Conservation (phyloP, 2,113 vertebrate genomes). For the Nibea albiflora region DNA sequence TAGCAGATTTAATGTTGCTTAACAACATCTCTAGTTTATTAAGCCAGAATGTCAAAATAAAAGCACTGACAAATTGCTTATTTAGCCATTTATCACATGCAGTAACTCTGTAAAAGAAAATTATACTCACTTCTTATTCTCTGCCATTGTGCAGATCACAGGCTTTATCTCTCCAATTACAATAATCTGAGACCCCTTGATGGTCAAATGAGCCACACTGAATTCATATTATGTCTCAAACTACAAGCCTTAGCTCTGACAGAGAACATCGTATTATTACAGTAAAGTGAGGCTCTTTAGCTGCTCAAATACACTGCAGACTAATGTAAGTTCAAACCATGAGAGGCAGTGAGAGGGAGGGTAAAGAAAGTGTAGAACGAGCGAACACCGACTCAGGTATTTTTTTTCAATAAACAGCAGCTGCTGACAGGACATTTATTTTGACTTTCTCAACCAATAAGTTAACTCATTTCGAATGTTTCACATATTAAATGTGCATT, state of each 20-base stretch:
- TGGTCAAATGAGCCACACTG: conserved; percentile 43
- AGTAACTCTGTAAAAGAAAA: background rate
- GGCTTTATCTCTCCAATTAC: conserved; percentile 50
- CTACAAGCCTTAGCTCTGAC: conserved; percentile 35
- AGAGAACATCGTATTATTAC: conserved; percentile 36
- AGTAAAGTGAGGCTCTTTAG: conserved; percentile 8
- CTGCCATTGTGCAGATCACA: background rate
- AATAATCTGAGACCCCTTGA: conserved; percentile 29
- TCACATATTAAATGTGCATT: conserved; percentile 7
- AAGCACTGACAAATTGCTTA: conserved; percentile 7
- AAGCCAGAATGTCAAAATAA: conserved; percentile 36
- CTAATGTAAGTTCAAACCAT: background rate
- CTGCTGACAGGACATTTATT: conserved; percentile 3
- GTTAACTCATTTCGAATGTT: background rate
- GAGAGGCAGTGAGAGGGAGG: background rate
- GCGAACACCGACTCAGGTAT: background rate
- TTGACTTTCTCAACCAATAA: background rate
- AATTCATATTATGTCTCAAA: conserved; percentile 33
- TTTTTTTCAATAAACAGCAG: conserved; percentile 1
- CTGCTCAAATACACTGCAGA: background rate
- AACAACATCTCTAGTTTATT: background rate
- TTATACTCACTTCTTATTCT: conserved; percentile 6
- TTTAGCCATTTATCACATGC: background rate
- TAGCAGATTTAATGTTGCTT: background rate
- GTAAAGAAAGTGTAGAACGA: background rate